Conservation (phyloP, 2,113 vertebrate genomes). For the Gallinago media region DNA sequence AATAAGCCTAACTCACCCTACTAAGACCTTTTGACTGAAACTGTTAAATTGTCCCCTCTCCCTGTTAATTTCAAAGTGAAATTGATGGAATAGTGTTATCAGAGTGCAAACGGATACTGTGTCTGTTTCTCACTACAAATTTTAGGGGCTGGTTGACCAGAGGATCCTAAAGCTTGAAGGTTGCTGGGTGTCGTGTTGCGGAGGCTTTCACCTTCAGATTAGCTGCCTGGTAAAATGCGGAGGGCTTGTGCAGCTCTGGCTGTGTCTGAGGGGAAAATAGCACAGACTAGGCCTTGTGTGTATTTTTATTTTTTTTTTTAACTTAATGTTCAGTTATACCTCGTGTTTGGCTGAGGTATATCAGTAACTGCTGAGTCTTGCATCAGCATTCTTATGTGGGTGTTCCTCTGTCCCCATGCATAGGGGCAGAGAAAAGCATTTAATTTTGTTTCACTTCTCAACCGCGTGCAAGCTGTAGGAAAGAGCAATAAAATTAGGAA, state of each 20-base stretch:
- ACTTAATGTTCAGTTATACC: not conserved
- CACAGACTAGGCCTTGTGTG: not conserved
- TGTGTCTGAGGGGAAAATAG: not conserved
- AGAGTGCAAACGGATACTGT: not conserved
- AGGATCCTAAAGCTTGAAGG: not conserved
- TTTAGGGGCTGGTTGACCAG: not conserved
- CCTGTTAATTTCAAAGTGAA: not conserved
- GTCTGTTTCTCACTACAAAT: not conserved
- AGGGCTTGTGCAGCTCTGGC: not conserved
- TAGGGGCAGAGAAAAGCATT: slow-evolving; percentile 4
- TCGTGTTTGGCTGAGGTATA: not conserved
- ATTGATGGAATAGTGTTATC: not conserved
- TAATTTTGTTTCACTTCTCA: slow-evolving; percentile 8
- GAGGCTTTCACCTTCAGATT: slow-evolving; percentile 30
- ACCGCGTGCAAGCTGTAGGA: not conserved
- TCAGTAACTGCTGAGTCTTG: slow-evolving; percentile 15
- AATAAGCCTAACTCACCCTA: not conserved
- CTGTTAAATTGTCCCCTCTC: not conserved
- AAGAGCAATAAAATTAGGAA: not conserved
- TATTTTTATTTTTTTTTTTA: not conserved
- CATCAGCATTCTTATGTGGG: not conserved
- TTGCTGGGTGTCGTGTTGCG: not conserved
- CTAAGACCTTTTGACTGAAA: not conserved
- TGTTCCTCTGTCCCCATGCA: slow-evolving; percentile 1
- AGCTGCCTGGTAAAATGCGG: not conserved